Evolutionary conservation across 2,797 vertebrate genomes (phyloP).

Genomic region (Poecilia picta): DNA sequence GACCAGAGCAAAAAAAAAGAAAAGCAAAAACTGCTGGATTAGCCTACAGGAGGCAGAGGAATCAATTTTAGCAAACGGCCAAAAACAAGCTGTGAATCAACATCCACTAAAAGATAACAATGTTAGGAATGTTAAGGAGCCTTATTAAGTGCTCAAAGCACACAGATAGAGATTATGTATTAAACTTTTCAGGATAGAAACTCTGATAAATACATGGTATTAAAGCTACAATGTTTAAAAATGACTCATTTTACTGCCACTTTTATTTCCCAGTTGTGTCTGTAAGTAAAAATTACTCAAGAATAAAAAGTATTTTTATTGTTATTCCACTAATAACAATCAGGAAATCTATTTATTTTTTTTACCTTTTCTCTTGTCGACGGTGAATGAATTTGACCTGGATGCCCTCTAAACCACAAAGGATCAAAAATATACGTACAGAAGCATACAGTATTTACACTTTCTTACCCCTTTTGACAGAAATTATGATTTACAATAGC

Average conservation of each 20-base stretch:
- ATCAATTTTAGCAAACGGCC: not conserved
- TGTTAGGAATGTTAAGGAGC: not conserved
- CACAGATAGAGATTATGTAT: not conserved
- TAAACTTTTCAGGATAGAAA: not conserved
- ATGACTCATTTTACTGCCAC: not conserved
- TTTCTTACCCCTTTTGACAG: not conserved
- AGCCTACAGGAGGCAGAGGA: not conserved
- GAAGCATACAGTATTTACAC: not conserved
- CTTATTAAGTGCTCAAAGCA: not conserved
- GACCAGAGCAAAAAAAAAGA: not conserved
- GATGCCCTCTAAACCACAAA: not conserved
- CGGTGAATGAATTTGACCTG: not conserved
- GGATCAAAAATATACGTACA: not conserved
- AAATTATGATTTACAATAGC: not conserved
- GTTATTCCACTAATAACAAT: not conserved
- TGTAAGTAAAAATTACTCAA: not conserved
- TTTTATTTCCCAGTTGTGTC: not conserved
- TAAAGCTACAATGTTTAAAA: not conserved
- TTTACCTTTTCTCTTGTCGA: not conserved
- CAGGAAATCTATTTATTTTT: not conserved
- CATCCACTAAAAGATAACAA: not conserved
- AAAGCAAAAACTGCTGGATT: not conserved
- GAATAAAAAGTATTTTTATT: not conserved
- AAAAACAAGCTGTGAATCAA: not conserved
- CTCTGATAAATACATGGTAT: not conserved